Conservation (phyloP, 2,113 vertebrate species). For the Hippocampus comes region DNA sequence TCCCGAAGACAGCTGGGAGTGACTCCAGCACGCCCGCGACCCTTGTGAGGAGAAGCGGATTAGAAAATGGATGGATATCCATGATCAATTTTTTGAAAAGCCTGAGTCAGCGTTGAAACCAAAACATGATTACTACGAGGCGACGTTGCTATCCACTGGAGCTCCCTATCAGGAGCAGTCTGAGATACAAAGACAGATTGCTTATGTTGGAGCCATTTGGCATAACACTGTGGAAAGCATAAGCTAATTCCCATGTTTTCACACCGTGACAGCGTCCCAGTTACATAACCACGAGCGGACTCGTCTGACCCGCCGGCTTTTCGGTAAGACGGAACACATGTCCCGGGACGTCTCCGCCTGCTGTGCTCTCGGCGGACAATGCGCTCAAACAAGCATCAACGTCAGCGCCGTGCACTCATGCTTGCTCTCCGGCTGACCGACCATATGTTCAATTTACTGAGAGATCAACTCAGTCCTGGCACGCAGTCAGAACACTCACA, state of each 20-base stretch:
- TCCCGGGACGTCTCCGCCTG: conserved; percentile 28
- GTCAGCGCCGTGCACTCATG: conserved; percentile 17
- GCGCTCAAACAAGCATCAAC: conserved; percentile 18
- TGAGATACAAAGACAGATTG: not conserved
- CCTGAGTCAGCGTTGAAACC: not conserved
- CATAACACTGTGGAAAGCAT: not conserved
- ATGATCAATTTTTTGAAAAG: not conserved
- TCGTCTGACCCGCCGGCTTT: conserved; percentile 21
- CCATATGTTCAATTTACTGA: conserved; percentile 65
- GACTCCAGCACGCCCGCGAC: too few relatives aligned
- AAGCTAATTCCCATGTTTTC: conserved; percentile 22
- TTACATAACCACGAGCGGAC: conserved; percentile 31
- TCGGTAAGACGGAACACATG: conserved; percentile 31
- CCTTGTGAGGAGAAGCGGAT: too few relatives aligned
- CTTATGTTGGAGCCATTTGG: conserved; percentile 2
- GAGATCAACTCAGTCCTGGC: conserved; percentile 59
- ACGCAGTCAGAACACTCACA: conserved; percentile 15
- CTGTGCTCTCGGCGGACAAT: conserved; percentile 25
- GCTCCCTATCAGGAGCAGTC: not conserved
- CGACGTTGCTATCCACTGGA: not conserved
- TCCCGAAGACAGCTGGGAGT: too few relatives aligned
- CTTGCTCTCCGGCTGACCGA: conserved; percentile 16
- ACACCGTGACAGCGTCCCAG: not conserved
- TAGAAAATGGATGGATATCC: too few relatives aligned
- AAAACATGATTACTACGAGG: not conserved